Evolutionary conservation across 2,113 vertebrate species (phyloP).

Genomic region (Phalacrocorax brasilianus): DNA sequence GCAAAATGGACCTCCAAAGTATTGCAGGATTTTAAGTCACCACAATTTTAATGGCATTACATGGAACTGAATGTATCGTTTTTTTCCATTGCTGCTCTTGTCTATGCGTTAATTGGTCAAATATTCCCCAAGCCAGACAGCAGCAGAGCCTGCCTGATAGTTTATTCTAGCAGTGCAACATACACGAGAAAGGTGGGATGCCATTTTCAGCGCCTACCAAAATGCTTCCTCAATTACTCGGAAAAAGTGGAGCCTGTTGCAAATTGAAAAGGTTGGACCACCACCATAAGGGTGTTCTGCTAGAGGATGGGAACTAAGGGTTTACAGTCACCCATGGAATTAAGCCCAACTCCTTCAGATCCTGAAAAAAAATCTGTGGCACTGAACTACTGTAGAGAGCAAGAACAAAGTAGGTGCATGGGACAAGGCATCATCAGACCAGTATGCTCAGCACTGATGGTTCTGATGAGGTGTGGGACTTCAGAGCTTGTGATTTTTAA

Average conservation of each 20-base stretch:
- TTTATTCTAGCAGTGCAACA: not conserved
- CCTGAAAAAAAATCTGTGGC: not conserved
- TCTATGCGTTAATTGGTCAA: not conserved
- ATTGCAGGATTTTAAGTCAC: not conserved
- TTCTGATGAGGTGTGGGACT: not conserved
- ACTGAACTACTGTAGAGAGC: not conserved
- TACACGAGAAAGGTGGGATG: not conserved
- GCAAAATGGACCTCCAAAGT: not conserved
- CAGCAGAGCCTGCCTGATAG: not conserved
- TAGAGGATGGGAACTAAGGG: not conserved
- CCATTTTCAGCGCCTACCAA: not conserved
- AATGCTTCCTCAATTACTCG: not conserved
- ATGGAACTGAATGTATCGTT: not conserved
- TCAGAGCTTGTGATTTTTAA: not conserved
- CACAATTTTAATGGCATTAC: not conserved
- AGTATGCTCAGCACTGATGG: not conserved
- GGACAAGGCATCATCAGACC: not conserved
- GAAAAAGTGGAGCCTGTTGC: not conserved
- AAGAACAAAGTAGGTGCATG: not conserved
- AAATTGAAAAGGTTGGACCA: not conserved
- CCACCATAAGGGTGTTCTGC: not conserved
- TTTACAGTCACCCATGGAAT: fast-evolving
- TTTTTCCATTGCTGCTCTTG: not conserved
- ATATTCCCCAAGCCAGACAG: not conserved
- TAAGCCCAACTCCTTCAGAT: not conserved